phyloP scores from a whole-genome alignment of 1,140 invertebrate genomes.

The Rhopalosiphum padi region DNA sequence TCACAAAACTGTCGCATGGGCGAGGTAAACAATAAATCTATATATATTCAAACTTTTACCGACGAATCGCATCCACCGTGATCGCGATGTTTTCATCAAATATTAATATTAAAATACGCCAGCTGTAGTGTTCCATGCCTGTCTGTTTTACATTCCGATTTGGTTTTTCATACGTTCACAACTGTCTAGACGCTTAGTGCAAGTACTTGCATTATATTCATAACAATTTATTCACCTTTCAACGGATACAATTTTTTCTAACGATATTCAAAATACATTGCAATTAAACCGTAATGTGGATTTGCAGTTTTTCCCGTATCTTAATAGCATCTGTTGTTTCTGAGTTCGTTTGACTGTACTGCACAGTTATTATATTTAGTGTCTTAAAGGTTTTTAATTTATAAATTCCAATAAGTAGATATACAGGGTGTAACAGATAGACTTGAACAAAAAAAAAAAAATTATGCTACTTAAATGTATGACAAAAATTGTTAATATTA shows the following conservation, averaged over 20 bases:
- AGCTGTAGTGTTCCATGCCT: too few relatives aligned
- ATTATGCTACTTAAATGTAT: too few relatives aligned
- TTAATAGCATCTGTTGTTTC: background rate
- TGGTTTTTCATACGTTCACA: too few relatives aligned
- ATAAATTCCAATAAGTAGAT: background rate
- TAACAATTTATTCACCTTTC: background rate
- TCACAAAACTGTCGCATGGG: slow-evolving; percentile 51
- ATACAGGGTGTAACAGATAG: too few relatives aligned
- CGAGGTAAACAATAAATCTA: slow-evolving; percentile 29
- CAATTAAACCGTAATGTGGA: background rate
- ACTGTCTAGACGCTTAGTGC: too few relatives aligned
- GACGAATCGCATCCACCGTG: background rate
- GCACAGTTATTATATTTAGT: background rate
- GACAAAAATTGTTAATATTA: too few relatives aligned
- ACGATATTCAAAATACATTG: background rate
- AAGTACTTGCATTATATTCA: background rate
- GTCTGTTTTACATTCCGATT: background rate
- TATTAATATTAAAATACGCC: background rate
- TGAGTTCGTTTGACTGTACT: too few relatives aligned
- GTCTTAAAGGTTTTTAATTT: background rate
- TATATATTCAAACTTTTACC: background rate
- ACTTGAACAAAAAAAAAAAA: too few relatives aligned
- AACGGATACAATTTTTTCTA: too few relatives aligned
- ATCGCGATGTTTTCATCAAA: background rate
- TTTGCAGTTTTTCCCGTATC: too few relatives aligned